Base-by-base conservation (phyloP, 2,113 vertebrate genomes). In the Pandion haliaetus region DNA sequence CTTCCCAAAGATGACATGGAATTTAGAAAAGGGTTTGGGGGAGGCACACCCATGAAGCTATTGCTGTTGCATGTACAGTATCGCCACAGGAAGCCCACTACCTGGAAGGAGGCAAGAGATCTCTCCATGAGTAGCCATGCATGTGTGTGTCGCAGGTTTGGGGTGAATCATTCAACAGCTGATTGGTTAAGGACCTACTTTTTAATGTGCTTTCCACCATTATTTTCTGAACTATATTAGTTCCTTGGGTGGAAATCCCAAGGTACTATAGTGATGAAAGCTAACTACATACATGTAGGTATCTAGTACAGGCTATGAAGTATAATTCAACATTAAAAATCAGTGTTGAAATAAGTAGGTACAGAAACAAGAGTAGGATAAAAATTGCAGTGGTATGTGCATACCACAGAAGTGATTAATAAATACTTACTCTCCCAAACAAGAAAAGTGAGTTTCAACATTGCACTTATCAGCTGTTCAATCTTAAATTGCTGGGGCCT, bases 361-460 rank as follows among this genome's bases (percentile, higher is more conserved):
- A 85, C 3, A 90, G 45, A 85, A 94, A 77, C 5, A 73, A 90
- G 67, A 74, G 24, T 17, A 88, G 49, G 31, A 82, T 44, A 91
- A 81, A 94, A 83, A 62, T 17, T 29, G 73, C 49, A 82, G 72
- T 62, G 17, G 24, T 74, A 82, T 58, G 78, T 76, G 40, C 81
- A 82, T 52, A 65, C 57, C 55, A 59, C 63, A 78, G 38, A 86
- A 86, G 25, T 57, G 72, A 96, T 91, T 96, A 94, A 84, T 95
- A 96, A 94, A 91, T 69, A 29, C 29, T 95, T 89, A 88, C 54
- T 62, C 61, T 91, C 72, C 21, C 52, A 83, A 77, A 90, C 66
- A 83, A 89, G 90, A 94, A 94, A 95, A 97, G 85, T 94, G 61
- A 95, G 83, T 97, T 97, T 86, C 72, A 91, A 73, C 21, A 34